Evolutionary conservation across 2,113 vertebrate species (phyloP).

Genomic region (Leptobrachium leishanense): DNA sequence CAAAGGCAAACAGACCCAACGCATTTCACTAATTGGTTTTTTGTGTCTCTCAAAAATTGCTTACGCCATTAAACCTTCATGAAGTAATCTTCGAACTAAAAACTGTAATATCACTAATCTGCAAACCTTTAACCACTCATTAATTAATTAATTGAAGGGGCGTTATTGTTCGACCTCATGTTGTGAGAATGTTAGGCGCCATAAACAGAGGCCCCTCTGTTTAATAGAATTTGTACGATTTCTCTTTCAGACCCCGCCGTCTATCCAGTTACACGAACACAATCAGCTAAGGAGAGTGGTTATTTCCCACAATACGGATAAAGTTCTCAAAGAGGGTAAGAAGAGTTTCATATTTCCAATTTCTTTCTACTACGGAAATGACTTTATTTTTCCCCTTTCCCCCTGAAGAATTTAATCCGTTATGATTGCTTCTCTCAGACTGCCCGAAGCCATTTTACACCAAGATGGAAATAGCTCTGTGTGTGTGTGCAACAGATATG

Average conservation of each 20-base stretch:
- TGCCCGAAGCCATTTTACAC: slow-evolving; percentile 15
- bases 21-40: too few relatives aligned
- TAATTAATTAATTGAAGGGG: too few relatives aligned
- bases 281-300: slow-evolving; percentile 82
- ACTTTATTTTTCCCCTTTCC: neutral
- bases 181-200: neutral
- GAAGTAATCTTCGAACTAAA: too few relatives aligned
- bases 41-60: too few relatives aligned
- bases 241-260: slow-evolving; percentile 72
- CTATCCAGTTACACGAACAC: slow-evolving; percentile 72
- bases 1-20: too few relatives aligned
- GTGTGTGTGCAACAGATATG: slow-evolving; percentile 14
- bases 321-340: slow-evolving; percentile 94
- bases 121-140: too few relatives aligned
- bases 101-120: too few relatives aligned
- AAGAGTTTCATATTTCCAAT: neutral
- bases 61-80: too few relatives aligned
- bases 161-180: too few relatives aligned
- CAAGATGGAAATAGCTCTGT: neutral
- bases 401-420: slow-evolving; percentile 10
- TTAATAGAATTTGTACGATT: slow-evolving; percentile 33
- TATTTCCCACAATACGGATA: slow-evolving; percentile 97
- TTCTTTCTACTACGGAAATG: neutral
- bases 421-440: slow-evolving; percentile 12
- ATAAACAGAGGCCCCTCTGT: neutral